phyloP scores from a whole-genome alignment of 2,113 vertebrate genomes.

The Aramus guarauna region DNA sequence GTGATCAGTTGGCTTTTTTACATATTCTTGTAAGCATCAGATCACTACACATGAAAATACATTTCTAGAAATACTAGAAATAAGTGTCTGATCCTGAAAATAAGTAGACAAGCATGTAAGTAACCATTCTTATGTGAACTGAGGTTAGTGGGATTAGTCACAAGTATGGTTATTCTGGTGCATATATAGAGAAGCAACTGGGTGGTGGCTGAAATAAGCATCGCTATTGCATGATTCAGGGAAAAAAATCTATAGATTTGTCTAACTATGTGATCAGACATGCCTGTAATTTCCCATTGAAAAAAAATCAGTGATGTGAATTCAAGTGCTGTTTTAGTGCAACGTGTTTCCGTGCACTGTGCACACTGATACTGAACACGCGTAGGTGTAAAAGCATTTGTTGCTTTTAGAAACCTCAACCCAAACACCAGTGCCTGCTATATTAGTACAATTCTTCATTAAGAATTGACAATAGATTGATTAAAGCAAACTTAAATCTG shows the following conservation, averaged over 20 bases:
- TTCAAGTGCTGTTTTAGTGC: not conserved
- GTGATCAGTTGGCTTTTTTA: not conserved
- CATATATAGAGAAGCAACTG: not conserved
- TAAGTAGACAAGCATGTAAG: not conserved
- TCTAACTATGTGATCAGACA: not conserved
- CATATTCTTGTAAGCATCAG: not conserved
- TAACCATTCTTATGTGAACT: not conserved
- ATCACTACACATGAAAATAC: not conserved
- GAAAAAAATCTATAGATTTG: not conserved
- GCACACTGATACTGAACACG: not conserved
- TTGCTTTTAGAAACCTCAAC: not conserved
- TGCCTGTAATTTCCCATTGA: not conserved
- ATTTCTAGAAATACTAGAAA: not conserved
- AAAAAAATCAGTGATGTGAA: not conserved
- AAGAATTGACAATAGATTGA: not conserved
- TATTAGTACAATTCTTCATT: not conserved
- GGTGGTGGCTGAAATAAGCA: not conserved
- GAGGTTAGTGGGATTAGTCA: not conserved
- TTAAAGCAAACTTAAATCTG: not conserved
- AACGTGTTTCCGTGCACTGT: not conserved
- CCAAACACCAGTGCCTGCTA: not conserved
- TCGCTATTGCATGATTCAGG: not conserved
- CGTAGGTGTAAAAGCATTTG: accelerated
- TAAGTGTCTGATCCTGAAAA: not conserved
- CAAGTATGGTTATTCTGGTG: not conserved